Base-by-base conservation (phyloP, 2,113 vertebrate species). In the Myotis davidii region DNA sequence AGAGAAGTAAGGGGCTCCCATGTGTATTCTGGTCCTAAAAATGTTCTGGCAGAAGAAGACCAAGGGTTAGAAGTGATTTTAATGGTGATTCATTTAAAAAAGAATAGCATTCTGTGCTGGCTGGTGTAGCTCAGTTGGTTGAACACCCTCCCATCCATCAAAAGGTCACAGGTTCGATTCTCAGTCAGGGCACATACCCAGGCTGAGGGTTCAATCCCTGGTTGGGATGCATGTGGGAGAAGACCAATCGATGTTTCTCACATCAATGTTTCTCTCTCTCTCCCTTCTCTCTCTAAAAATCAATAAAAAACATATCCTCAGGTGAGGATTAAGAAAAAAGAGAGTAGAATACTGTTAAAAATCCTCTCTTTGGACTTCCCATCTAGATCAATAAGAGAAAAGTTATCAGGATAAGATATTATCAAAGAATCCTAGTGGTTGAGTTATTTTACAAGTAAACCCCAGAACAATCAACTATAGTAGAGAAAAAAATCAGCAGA, bases 21-120 rank as follows among this genome's bases (percentile, higher is more conserved):
- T 27, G 17, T 18, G 34, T 87, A 89, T 61, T 87, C 32, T 70
- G 79, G 86, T 90, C 89, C 21, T 61, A 42, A 34, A 93, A 91
- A 89, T 79, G 27, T 86, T 18, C 76, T 78, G 69, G 84, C 21
- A 34, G 29, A 70, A 94, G 32, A 74, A 61, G 29, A 77, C 21
- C 27, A 34, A 85, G 86, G 72, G 61, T 73, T 2, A 37, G 25
- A 59, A 45, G 16, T 54, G n/a, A 69, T 48, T 70, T 89, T 52
- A 91, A 59, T 16, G 48, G 48, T 85, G 67, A 21, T 83, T 92
- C 42, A 79, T 48, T 48, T 64, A 70, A 65, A 11, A 90, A 32
- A 70, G 23, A 64, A 82, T 65, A 65, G 29, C 64, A 65, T 65
- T 6, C 64, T 65, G 64, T 65, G 27, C 27, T 65, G 29, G 29